A percentile compares a stretch with the other conserved stretches of the same genome.
These are phyloP conservation scores for Steinernema feltiae DNA, from an alignment of 1,140 invertebrate species.

Conservation along the genomic window DNA sequence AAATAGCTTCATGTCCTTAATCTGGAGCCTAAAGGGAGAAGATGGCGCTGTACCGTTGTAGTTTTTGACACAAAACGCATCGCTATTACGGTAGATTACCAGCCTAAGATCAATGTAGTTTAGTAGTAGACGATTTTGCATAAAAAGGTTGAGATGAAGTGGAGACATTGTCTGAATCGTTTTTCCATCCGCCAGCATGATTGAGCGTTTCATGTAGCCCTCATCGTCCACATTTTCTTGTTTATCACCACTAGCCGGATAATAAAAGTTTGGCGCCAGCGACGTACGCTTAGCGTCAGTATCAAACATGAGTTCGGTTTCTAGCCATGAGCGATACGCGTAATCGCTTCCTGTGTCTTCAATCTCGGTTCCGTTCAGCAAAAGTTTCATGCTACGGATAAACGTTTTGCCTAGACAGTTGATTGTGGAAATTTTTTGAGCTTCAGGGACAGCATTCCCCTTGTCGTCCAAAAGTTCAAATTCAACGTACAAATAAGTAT, in stretches of 20 bases:
- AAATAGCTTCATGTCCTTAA: slow-evolving; percentile 9
- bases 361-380: neutral
- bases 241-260: neutral
- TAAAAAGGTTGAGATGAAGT: slow-evolving; percentile 10
- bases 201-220: neutral
- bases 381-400: neutral
- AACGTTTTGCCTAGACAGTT: neutral
- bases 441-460: neutral
- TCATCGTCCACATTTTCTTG: neutral
- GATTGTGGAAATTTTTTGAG: neutral
- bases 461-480: neutral
- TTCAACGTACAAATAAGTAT: neutral
- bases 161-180: neutral
- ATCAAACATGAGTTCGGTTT: neutral
- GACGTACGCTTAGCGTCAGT: neutral
- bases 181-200: neutral
- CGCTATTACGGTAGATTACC: neutral
- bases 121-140: slow-evolving; percentile 10
- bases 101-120: slow-evolving; percentile 11
- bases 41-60: neutral
- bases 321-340: neutral
- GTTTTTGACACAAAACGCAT: slow-evolving; percentile 4
- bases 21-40: neutral
- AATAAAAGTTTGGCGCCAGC: neutral
- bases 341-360: neutral